Evolutionary conservation across 2,797 vertebrate genomes (phyloP), one percentile per base, ranked within the genome.

Genomic region (Geotrypetes seraphini): DNA sequence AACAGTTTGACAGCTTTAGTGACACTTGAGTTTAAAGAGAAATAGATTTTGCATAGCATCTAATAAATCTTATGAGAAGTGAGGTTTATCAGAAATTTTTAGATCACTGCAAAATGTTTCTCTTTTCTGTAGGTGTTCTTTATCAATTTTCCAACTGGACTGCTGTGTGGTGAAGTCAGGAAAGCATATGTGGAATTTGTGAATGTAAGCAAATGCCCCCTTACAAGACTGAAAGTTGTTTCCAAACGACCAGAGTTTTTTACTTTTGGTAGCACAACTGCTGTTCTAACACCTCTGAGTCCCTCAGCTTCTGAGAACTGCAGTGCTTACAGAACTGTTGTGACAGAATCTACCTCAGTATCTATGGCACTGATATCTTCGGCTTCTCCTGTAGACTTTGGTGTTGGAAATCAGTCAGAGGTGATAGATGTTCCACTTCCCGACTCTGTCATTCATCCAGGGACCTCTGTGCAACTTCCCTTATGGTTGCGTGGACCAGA

Each of bases 401-500:
- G 84, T 40, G 31, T 82, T 59, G 37, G 69, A 53, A 59, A 50
- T 57, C 84, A 66, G 18, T 62, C 69, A 15, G 73, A 83, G 14
- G 89, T 91, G 51, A 75, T 88, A 42, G 61, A 85, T 1, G 86
- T 95, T 28, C 91, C 92, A 0, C 79, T 91, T 53, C 80, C 78
- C 7, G 77, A 78, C 18, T 57, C 77, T n/a, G 34, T 71, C 4
- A 78, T 99, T 38, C 74, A 79, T 9, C 93, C 95, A 1, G 93
- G 92, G 21, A 73, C 90, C 57, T 90, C 91, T 19, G 74, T 86
- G 19, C 93, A 94, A 66, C 75, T 99, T 19, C 95, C 95, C 2
- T 83, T 99, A 52, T 99, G 95, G 95, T 78, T 99, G 47, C 70
- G 92, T 37, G 95, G 95, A 30, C 94, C 94, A 7, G 95, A 99